These are phyloP conservation scores for Valencia hispanica DNA, from an alignment of 2,797 vertebrate species.

Conservation along the genomic window DNA sequence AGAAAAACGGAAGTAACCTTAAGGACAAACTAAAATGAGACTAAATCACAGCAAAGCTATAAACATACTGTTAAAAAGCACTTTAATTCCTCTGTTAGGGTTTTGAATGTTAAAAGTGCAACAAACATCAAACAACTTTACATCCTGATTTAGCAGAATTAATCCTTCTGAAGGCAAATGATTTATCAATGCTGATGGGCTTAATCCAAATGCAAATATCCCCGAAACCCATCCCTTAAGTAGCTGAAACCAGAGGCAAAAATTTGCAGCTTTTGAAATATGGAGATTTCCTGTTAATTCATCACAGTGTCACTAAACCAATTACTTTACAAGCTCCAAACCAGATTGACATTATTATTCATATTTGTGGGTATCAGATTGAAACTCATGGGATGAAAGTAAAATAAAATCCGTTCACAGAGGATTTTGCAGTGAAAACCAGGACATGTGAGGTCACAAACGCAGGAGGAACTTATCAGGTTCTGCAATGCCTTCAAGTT, in stretches of 20 bases:
- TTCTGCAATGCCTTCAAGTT: constrained; percentile 17
- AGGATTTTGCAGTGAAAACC: constrained; percentile 27
- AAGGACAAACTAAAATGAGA: constrained; percentile 54
- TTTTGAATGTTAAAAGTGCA: constrained; percentile 27
- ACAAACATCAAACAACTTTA: constrained; percentile 36
- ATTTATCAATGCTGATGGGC: constrained; percentile 54
- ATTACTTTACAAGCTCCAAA: constrained; percentile 48
- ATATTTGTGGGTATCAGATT: constrained; percentile 27
- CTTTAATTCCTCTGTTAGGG: constrained; percentile 51
- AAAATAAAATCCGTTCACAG: constrained; percentile 36
- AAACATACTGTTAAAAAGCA: constrained; percentile 36
- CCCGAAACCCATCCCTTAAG: constrained; percentile 35
- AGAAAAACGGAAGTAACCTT: constrained; percentile 72
- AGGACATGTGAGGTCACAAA: constrained; percentile 26
- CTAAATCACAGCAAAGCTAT: constrained; percentile 47
- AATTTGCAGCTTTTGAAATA: constrained; percentile 48
- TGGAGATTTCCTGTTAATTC: constrained; percentile 42
- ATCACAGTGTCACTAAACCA: constrained; percentile 40
- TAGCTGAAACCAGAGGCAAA: constrained; percentile 42
- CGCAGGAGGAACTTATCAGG: constrained; percentile 12
- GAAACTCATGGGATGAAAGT: constrained; percentile 24
- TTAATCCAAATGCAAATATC: constrained; percentile 57
- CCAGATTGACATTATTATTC: constrained; percentile 43
- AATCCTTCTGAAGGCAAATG: constrained; percentile 36
- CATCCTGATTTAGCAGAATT: constrained; percentile 34